Conservation (phyloP, 2,797 vertebrate species). For the Steatocranus sp. region DNA sequence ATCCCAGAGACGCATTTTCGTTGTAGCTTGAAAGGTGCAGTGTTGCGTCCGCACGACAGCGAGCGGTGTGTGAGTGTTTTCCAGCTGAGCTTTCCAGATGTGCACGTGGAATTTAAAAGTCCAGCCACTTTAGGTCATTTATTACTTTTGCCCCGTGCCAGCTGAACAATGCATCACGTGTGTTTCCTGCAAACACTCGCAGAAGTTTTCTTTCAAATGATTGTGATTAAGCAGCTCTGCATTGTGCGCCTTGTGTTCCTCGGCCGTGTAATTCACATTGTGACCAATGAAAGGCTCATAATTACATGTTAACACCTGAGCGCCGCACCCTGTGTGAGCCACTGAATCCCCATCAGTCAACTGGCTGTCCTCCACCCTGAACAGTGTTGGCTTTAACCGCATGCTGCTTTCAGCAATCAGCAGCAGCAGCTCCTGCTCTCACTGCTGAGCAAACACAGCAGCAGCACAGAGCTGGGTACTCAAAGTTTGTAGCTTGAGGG, state of each 20-base stretch:
- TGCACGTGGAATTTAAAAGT: neutral
- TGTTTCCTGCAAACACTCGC: constrained; percentile 21
- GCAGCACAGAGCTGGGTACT: constrained; percentile 58
- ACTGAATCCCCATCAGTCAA: constrained; percentile 76
- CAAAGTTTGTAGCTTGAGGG: constrained; percentile 75
- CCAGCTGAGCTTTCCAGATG: neutral
- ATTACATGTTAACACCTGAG: constrained; percentile 76
- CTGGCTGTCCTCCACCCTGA: constrained; percentile 61
- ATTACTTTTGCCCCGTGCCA: neutral
- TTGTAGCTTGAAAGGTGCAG: neutral
- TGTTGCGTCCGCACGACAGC: neutral
- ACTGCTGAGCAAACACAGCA: constrained; percentile 66
- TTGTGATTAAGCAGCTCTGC: constrained; percentile 48
- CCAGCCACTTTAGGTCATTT: neutral
- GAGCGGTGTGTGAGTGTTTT: neutral
- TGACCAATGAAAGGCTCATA: constrained; percentile 78
- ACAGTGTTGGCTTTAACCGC: constrained; percentile 52
- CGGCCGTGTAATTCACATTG: constrained; percentile 66
- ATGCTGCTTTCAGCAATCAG: constrained; percentile 46
- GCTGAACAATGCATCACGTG: constrained; percentile 35
- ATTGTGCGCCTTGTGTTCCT: constrained; percentile 56
- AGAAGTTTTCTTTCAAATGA: constrained; percentile 31
- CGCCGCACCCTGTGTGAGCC: constrained; percentile 71
- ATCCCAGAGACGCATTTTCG: neutral
- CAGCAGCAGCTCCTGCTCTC: constrained; percentile 47